Base-by-base conservation (phyloP, 1,140 invertebrate species). In the Bombus waltoni region DNA sequence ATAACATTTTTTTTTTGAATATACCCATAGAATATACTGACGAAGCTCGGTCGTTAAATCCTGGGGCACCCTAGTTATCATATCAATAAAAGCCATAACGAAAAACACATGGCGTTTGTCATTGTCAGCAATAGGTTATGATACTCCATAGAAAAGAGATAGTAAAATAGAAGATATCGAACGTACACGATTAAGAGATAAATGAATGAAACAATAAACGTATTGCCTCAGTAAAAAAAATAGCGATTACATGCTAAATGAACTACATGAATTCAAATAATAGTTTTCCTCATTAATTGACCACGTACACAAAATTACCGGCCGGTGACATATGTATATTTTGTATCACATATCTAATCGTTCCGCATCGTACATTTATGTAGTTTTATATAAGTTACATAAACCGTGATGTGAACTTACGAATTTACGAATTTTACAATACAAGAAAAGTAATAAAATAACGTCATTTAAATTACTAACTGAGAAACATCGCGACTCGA, bases 231-330 rank as follows among this genome's bases (percentile, higher is more conserved):
- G 65, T 2, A 2, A 2, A 11, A n/a, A 35, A 32, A 0, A 35
- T 4, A 76, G 22, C 28, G 15, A 25, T 59, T 18, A 25, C 59
- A 76, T 65, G 35, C 53, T 47, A 18, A 47, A 62, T 18, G 42
- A n/a, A n/a, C 32, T 35, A 66, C 40, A n/a, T 32, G 73, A 28
- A 22, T 53, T 79, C 28, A 66, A 42, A 57, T 68, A 15, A 22
- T 70, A 2, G 42, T 74, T 57, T 85, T 53, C n/a, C 13, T 13
- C 22, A 35, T 28, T 28, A 57, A 83, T 18, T 86, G 89, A 86
- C 89, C 89, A 90, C 89, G 89, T 90, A 90, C 81, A 90, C 89
- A 90, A 90, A 88, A 90, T 88, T 90, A 90, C 89, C 87, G 89
- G 89, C 89, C 89, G 89, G 89, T 79, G 81, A 90, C 80, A 90